Conservation (phyloP, 2,888 invertebrate species). For the Drosophila mayaguana region DNA sequence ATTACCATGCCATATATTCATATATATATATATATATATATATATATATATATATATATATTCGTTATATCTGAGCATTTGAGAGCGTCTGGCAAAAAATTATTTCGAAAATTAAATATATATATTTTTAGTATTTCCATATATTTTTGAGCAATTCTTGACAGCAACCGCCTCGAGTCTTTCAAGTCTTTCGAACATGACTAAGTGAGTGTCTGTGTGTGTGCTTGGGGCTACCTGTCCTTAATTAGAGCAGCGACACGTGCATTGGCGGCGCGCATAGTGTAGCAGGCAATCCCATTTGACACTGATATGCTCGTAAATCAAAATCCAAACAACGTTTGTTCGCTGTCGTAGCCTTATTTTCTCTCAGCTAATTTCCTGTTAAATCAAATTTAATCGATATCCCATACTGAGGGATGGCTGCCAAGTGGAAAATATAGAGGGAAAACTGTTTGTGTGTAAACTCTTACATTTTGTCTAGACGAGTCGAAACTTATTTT, state of each 20-base stretch:
- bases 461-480: not conserved
- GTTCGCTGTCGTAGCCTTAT: slow-evolving; percentile 44
- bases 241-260: slow-evolving; percentile 55
- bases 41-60: not conserved
- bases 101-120: slow-evolving; percentile 47
- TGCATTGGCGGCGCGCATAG: not conserved
- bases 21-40: not conserved
- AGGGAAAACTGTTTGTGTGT: not conserved
- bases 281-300: slow-evolving; percentile 22
- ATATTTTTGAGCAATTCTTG: slow-evolving; percentile 57
- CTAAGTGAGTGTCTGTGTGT: slow-evolving; percentile 36
- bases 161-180: slow-evolving; percentile 32
- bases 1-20: slow-evolving; percentile 17
- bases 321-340: slow-evolving; percentile 38
- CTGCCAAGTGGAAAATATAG: not conserved
- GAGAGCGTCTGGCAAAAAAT: slow-evolving; percentile 51
- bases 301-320: slow-evolving; percentile 48
- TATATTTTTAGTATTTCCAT: slow-evolving; percentile 68
- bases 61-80: slow-evolving; percentile 63
- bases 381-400: not conserved
- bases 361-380: slow-evolving; percentile 1
- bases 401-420: not conserved
- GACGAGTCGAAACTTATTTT: not conserved
- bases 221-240: slow-evolving; percentile 41
- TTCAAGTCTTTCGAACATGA: slow-evolving; percentile 51